These are phyloP conservation scores for Dorcus hopei DNA, from an alignment of 2,888 invertebrate species.

Conservation along the genomic window DNA sequence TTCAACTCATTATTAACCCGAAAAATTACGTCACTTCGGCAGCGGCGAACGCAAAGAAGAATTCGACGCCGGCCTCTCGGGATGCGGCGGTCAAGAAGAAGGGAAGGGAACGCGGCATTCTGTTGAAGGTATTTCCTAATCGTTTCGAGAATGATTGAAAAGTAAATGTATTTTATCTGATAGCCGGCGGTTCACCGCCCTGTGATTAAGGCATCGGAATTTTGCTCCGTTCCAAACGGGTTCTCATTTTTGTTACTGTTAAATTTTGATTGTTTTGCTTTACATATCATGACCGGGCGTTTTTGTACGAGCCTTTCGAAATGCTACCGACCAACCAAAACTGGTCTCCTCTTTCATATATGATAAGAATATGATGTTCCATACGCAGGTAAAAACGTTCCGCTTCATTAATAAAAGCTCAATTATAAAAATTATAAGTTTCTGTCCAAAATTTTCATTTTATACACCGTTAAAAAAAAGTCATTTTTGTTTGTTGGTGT, in stretches of 20 bases:
- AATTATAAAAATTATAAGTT: too few relatives aligned
- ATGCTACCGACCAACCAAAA: too few relatives aligned
- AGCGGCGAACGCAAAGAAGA: neutral
- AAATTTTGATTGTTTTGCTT: slow-evolving; percentile 1
- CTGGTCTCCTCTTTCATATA: too few relatives aligned
- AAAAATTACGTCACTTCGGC: neutral
- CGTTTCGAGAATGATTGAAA: neutral
- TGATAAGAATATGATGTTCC: too few relatives aligned
- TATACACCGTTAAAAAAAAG: too few relatives aligned
- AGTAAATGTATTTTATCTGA: slow-evolving; percentile 1
- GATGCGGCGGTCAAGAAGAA: neutral
- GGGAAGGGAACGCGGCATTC: neutral
- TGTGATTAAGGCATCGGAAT: slow-evolving; percentile 6
- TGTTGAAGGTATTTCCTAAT: neutral
- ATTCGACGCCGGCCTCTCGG: neutral
- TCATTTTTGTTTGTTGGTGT: too few relatives aligned
- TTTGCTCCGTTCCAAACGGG: neutral
- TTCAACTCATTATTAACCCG: neutral
- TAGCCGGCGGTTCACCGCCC: slow-evolving; percentile 8
- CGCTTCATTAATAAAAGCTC: too few relatives aligned
- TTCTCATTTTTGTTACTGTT: slow-evolving; percentile 1
- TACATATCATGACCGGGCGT: slow-evolving; percentile 1
- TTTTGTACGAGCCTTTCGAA: neutral
- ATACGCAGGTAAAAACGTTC: too few relatives aligned
- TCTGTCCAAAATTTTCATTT: too few relatives aligned